These are phyloP conservation scores for Actias luna DNA, from an alignment of 2,888 invertebrate species.

Conservation along the genomic window DNA sequence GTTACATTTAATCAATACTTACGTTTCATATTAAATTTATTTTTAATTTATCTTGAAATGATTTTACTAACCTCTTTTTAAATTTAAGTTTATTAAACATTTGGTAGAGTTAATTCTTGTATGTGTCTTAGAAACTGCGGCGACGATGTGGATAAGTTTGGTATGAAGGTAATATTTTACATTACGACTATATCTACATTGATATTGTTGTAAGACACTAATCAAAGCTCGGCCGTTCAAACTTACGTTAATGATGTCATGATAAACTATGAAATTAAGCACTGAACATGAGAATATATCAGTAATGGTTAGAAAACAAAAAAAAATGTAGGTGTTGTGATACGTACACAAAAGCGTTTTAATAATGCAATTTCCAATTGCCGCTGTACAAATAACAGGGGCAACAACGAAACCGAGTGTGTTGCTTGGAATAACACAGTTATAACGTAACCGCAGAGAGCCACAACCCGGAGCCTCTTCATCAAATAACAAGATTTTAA, in stretches of 20 bases:
- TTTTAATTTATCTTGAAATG: no score
- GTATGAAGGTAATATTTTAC: no score
- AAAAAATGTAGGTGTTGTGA: slow-evolving; percentile 53
- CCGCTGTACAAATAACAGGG: slow-evolving; percentile 75
- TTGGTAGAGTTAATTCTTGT: no score
- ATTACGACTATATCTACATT: no score
- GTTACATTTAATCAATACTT: no score
- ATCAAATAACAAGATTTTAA: background rate
- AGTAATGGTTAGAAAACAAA: background rate
- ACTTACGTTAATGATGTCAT: background rate
- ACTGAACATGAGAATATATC: background rate
- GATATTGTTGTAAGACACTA: no score
- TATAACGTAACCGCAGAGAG: slow-evolving; percentile 32
- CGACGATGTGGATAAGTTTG: no score
- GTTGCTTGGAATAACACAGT: slow-evolving; percentile 49
- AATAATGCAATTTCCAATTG: slow-evolving; percentile 83
- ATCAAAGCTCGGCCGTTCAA: no score
- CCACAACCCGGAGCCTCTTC: slow-evolving; percentile 19
- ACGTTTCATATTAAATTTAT: no score
- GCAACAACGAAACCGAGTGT: slow-evolving; percentile 52
- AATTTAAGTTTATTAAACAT: no score
- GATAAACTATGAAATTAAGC: background rate
- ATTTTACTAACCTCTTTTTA: no score
- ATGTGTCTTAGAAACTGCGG: no score
- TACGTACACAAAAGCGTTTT: slow-evolving; percentile 78